These are phyloP conservation scores for Anolis carolinensis DNA, from an alignment of 2,113 vertebrate species.

Conservation along the genomic window DNA sequence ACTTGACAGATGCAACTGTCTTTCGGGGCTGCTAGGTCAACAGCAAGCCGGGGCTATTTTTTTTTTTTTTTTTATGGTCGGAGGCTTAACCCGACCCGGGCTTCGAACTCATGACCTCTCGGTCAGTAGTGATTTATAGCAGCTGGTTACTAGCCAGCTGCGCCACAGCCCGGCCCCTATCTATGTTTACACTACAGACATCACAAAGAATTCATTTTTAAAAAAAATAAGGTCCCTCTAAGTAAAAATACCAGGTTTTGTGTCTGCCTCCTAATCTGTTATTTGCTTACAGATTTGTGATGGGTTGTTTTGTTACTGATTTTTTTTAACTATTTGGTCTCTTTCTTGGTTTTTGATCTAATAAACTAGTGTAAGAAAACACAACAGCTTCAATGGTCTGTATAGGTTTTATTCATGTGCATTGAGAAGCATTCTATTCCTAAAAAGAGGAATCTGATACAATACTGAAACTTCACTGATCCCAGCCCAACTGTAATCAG, in stretches of 20 bases:
- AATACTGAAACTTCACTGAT: not conserved
- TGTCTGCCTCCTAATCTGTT: not conserved
- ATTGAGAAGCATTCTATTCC: not conserved
- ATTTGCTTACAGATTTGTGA: constrained; percentile 13
- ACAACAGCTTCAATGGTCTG: constrained; percentile 39
- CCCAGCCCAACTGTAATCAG: not conserved
- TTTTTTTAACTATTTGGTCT: constrained; percentile 52
- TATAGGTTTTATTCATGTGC: constrained; percentile 41
- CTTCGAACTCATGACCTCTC: too few species aligned
- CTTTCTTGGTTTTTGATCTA: constrained; percentile 65
- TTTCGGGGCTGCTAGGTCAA: too few species aligned
- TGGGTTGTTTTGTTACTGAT: constrained; percentile 42
- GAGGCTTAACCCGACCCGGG: too few species aligned
- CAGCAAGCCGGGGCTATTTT: too few species aligned
- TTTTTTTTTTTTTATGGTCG: too few species aligned
- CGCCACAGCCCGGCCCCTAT: too few species aligned
- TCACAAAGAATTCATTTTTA: not conserved
- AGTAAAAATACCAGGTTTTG: not conserved
- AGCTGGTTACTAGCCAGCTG: too few species aligned
- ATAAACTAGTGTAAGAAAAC: constrained; percentile 72
- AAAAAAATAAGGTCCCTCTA: not conserved
- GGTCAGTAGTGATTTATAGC: too few species aligned
- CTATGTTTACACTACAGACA: too few species aligned
- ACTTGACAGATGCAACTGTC: too few species aligned
- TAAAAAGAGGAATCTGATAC: not conserved